These are phyloP conservation scores for Neopelma chrysocephalum DNA, from an alignment of 2,797 vertebrate species.

Conservation along the genomic window DNA sequence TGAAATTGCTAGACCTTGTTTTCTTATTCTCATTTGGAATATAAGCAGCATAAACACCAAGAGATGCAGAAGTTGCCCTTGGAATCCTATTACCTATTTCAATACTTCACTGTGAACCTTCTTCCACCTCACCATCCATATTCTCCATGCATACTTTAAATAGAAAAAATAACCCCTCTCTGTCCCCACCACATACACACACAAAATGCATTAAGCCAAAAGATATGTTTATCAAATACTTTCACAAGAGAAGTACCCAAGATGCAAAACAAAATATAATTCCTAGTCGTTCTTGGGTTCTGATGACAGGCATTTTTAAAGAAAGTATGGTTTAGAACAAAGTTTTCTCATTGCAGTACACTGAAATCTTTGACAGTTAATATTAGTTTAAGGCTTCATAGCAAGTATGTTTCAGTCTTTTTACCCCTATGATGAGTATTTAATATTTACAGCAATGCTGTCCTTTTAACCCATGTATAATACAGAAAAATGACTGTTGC, in stretches of 20 bases:
- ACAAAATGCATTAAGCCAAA: neutral
- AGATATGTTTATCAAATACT: neutral
- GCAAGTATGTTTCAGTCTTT: neutral
- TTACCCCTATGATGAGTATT: neutral
- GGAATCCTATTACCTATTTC: neutral
- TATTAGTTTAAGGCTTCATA: neutral
- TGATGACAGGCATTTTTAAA: neutral
- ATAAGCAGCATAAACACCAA: neutral
- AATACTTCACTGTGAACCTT: neutral
- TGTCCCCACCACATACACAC: neutral
- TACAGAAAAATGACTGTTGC: neutral
- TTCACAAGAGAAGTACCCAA: neutral
- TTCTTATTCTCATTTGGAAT: neutral
- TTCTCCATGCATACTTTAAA: neutral
- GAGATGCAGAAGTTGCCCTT: neutral
- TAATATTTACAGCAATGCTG: neutral
- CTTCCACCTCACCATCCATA: neutral
- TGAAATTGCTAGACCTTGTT: neutral
- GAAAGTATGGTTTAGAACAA: neutral
- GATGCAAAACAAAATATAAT: neutral
- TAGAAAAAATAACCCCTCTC: neutral
- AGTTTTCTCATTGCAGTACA: neutral
- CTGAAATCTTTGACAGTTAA: neutral
- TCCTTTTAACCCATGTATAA: neutral
- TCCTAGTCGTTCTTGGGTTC: neutral